Percentiles rank a stretch among this genome's conserved stretches.
Evolutionary conservation across 1,140 invertebrate species (phyloP).

Genomic region (Reticulitermes speratus): DNA sequence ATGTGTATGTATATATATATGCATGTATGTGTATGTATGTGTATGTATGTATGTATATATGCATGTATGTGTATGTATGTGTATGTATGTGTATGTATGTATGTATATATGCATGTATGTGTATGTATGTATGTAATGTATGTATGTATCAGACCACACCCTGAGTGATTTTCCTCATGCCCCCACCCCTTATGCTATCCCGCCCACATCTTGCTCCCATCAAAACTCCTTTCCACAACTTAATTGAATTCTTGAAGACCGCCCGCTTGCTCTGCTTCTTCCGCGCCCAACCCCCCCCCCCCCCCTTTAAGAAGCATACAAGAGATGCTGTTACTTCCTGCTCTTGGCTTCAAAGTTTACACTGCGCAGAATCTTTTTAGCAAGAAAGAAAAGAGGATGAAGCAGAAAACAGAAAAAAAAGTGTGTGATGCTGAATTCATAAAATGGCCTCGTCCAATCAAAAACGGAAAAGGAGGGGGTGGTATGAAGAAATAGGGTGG

Average conservation of each 20-base stretch:
- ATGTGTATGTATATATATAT: too few relatives aligned
- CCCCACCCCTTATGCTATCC: background rate
- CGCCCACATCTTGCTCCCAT: constrained; percentile 19
- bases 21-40: too few relatives aligned
- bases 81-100: too few relatives aligned
- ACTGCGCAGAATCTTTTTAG: constrained; percentile 25
- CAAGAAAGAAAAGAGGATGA: constrained; percentile 16
- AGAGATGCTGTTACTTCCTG: constrained; percentile 5
- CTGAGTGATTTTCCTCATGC: background rate
- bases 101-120: too few relatives aligned
- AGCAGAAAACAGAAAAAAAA: background rate
- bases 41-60: too few relatives aligned
- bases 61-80: too few relatives aligned
- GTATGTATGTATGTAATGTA: background rate
- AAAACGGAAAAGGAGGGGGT: constrained; percentile 26
- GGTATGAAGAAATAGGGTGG: background rate
- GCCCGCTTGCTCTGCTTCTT: constrained; percentile 5
- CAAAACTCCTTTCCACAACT: constrained; percentile 31
- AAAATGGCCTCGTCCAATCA: constrained; percentile 34
- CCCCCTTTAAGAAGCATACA: background rate
- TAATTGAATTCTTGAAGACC: constrained; percentile 34
- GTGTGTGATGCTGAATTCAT: constrained; percentile 30
- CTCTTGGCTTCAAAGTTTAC: background rate
- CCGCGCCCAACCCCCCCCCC: background rate
- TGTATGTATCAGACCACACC: constrained; percentile 1